A percentile compares a stretch with the other conserved stretches of the same genome.
These are phyloP conservation scores for Thinocorus orbignyianus DNA, from an alignment of 2,113 vertebrate species.

Conservation along the genomic window DNA sequence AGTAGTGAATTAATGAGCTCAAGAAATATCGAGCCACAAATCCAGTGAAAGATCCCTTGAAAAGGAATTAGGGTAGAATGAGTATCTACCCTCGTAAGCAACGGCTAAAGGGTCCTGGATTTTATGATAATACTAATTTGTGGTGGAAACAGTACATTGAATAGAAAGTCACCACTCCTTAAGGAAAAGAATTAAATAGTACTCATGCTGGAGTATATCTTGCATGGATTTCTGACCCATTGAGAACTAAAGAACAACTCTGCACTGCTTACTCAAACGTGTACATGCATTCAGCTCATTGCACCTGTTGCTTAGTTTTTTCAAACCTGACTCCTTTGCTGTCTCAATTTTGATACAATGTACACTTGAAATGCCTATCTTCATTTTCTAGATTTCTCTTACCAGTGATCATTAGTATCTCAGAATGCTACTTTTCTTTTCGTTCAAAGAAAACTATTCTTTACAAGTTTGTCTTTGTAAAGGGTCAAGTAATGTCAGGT, in stretches of 20 bases:
- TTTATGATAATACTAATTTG: neutral
- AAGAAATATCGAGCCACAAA: neutral
- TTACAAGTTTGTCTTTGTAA: neutral
- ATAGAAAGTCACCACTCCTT: neutral
- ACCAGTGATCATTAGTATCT: neutral
- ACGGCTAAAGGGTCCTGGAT: neutral
- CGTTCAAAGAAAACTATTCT: neutral
- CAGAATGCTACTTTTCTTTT: neutral
- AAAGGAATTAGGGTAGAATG: neutral
- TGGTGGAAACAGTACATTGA: neutral
- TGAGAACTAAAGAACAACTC: neutral
- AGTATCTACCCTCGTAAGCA: neutral
- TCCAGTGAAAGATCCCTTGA: neutral
- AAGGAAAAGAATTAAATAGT: neutral
- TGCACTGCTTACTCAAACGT: neutral
- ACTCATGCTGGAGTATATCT: neutral
- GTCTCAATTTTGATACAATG: neutral
- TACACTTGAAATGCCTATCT: fast-evolving
- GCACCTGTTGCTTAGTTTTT: neutral
- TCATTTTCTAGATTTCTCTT: neutral
- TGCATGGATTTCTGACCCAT: neutral
- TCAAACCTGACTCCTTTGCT: neutral
- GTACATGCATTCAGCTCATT: neutral
- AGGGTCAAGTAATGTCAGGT: neutral
- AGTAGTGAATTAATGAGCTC: neutral